Conservation (phyloP, 2,888 invertebrate species). For the Caenorhabditis parvicauda region DNA sequence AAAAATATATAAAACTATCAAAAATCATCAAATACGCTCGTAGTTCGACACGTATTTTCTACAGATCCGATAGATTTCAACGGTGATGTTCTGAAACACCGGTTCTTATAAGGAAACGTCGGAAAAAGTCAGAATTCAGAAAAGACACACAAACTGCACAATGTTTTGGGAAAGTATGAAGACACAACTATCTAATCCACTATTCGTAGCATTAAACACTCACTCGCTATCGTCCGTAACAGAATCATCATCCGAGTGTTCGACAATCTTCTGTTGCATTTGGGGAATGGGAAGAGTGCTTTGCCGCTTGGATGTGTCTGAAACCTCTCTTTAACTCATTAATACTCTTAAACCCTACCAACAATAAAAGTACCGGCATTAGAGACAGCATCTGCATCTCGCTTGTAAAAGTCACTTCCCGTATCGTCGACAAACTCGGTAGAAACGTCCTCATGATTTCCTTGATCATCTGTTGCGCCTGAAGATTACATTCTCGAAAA, state of each 20-base stretch:
- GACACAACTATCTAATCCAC: too few relatives aligned
- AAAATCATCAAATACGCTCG: not conserved
- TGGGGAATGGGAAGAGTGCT: conserved; percentile 10
- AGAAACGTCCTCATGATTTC: not conserved
- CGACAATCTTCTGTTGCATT: conserved; percentile 23
- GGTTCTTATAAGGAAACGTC: too few relatives aligned
- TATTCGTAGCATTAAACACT: not conserved
- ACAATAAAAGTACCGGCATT: conserved; percentile 47
- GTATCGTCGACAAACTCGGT: not conserved
- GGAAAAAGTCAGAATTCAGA: too few relatives aligned
- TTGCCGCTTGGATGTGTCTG: conserved; percentile 28
- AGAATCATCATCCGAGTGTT: conserved; percentile 32
- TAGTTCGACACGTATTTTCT: too few relatives aligned
- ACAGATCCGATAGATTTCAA: too few relatives aligned
- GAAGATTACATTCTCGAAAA: too few relatives aligned
- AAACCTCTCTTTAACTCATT: not conserved
- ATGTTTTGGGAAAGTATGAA: too few relatives aligned
- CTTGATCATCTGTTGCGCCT: too few relatives aligned
- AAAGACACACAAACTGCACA: too few relatives aligned
- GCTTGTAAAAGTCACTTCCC: conserved; percentile 13
- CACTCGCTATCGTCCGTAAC: conserved; percentile 34
- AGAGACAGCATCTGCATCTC: conserved; percentile 31
- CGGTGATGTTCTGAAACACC: too few relatives aligned
- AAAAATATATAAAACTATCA: not conserved
- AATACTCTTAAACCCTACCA: conserved; percentile 8